Evolutionary conservation across 2,113 vertebrate species (phyloP), one percentile per base, ranked within the genome.

Genomic region (Cyanoderma ruficeps): DNA sequence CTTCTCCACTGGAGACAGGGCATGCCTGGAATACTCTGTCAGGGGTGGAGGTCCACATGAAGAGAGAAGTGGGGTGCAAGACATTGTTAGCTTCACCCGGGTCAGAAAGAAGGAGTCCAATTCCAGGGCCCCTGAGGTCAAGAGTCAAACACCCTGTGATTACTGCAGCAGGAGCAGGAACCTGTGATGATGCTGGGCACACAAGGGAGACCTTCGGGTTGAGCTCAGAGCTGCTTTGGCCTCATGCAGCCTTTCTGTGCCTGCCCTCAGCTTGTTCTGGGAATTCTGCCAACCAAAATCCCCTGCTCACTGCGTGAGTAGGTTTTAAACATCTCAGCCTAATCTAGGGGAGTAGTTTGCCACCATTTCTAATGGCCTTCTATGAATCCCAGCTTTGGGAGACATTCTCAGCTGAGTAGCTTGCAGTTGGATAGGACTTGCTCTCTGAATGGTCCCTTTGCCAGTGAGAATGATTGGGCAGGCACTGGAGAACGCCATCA

Each of bases 221-320:
- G 0, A 69, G 53, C 55, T 82, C 53, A 41, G 22, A 0, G 2
- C 37, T 57, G 52, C 80, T 67, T 75, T 95, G 86, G 91, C 77
- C 83, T 94, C 11, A 5, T 37, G 56, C 77, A 87, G 87, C 82
- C 83, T 93, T 93, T 89, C 81, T 47, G 46, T 89, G 70, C 57
- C 70, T 89, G 72, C 52, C 67, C 44, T 94, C 49, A 9, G 41
- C 69, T 68, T 21, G 13, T n/a, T 67, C 87, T 82, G 84, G 94
- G 95, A 75, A n/a, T 89, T 67, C 49, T 72, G 94, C 94, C 93
- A 94, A 82, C 13, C 31, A 82, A 84, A 91, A 84, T 82, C 94
- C 77, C 44, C 65, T 4, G 6, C 65, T 95, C 52, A 11, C 83
- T 41, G 35, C 59, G 68, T 44, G 65, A 95, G 91, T 39, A 89